These are phyloP conservation scores for Lasaia peninsularis DNA, from an alignment of 1,140 invertebrate genomes.

Conservation along the genomic window DNA sequence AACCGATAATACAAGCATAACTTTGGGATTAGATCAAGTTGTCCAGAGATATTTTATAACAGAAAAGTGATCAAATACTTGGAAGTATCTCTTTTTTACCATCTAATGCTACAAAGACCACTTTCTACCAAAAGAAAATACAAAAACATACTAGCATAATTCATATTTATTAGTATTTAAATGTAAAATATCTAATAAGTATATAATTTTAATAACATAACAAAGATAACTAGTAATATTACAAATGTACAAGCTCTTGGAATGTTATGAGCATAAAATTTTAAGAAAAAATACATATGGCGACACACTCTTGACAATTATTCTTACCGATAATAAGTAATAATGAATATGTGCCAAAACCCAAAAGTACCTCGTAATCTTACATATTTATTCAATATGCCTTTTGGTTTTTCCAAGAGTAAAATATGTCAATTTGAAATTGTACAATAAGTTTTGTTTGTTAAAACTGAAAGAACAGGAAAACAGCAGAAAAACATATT, in stretches of 20 bases:
- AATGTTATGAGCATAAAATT: conserved; percentile 23
- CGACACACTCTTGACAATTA: neutral
- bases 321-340: neutral
- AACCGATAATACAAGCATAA: too few relatives aligned
- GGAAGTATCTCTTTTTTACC: too few relatives aligned
- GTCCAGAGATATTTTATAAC: too few relatives aligned
- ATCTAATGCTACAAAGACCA: too few relatives aligned
- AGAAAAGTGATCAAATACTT: too few relatives aligned
- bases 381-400: too few relatives aligned
- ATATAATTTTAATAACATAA: conserved; percentile 3
- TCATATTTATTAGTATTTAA: neutral
- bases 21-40: too few relatives aligned
- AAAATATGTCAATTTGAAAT: too few relatives aligned
- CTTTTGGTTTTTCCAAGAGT: too few relatives aligned
- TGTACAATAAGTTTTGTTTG: too few relatives aligned
- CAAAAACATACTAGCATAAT: neutral
- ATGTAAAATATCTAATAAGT: neutral
- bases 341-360: neutral
- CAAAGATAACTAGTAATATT: conserved; percentile 4
- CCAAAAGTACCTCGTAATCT: too few relatives aligned
- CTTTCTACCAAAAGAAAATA: neutral
- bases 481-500: neutral
- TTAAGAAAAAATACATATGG: neutral
- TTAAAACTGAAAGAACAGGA: neutral
- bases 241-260: conserved; percentile 27